phyloP scores from a whole-genome alignment of 2,888 invertebrate genomes.

The Cenopis cana region DNA sequence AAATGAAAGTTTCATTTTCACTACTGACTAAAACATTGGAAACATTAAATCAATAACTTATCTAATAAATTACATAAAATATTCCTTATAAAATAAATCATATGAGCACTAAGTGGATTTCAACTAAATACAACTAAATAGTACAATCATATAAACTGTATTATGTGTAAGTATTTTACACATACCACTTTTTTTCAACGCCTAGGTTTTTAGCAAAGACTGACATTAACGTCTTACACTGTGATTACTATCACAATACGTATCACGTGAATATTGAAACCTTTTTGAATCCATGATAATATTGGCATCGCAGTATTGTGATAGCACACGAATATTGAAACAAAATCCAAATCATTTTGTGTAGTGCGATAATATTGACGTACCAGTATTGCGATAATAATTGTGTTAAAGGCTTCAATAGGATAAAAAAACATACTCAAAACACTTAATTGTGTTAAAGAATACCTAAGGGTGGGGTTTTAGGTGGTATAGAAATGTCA shows the following conservation, averaged over 20 bases:
- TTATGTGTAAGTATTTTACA: conserved; percentile 13
- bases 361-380: too few species aligned
- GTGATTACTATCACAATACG: too few species aligned
- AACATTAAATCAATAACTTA: conserved; percentile 13
- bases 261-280: too few species aligned
- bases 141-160: conserved; percentile 2
- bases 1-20: neutral
- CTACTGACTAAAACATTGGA: neutral
- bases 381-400: too few species aligned
- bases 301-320: too few species aligned
- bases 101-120: conserved; percentile 21
- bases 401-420: too few species aligned
- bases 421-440: conserved; percentile 3
- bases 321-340: too few species aligned
- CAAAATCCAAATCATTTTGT: too few species aligned
- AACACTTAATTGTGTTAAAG: conserved; percentile 2
- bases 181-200: neutral
- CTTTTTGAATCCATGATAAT: too few species aligned
- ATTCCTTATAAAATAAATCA: conserved; percentile 23
- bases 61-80: conserved; percentile 13
- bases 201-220: neutral
- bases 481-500: conserved; percentile 17
- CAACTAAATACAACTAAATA: conserved; percentile 11
- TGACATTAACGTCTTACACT: too few species aligned
- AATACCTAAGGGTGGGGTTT: conserved; percentile 26